Conservation (phyloP, 2,797 vertebrate genomes). For the Steatocranus sp. region DNA sequence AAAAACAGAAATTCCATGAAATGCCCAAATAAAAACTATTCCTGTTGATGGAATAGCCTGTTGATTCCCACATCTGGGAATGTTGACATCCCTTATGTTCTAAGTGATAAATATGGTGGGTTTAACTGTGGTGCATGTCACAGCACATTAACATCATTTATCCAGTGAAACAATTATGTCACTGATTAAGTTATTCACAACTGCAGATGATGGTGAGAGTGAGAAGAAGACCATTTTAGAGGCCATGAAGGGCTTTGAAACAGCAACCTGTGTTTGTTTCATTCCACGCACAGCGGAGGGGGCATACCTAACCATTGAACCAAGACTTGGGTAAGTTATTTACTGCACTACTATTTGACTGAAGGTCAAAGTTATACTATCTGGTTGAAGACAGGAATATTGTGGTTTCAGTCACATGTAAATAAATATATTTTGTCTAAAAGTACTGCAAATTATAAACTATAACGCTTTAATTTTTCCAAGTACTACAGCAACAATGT, state of each 20-base stretch:
- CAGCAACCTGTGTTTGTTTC: constrained; percentile 55
- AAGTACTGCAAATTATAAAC: neutral
- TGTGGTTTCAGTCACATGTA: neutral
- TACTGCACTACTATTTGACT: neutral
- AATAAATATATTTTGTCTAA: neutral
- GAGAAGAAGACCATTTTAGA: neutral
- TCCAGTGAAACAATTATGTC: neutral
- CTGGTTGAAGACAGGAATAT: neutral
- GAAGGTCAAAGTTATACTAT: neutral
- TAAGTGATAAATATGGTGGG: constrained; percentile 42
- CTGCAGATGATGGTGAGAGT: neutral
- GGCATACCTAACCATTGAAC: constrained; percentile 39
- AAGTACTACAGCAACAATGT: neutral
- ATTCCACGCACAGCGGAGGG: neutral
- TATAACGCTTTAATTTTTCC: neutral
- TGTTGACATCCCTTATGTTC: constrained; percentile 26
- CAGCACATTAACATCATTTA: neutral
- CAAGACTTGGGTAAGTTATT: constrained; percentile 46
- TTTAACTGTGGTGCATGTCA: neutral
- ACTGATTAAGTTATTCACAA: neutral
- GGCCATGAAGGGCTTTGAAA: constrained; percentile 21
- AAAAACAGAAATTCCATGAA: constrained; percentile 46
- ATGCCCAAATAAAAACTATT: neutral
- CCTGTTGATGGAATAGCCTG: constrained; percentile 42
- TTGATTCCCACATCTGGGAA: neutral